phyloP scores from a whole-genome alignment of 2,888 invertebrate species.

The Patella ulyssiponensis region DNA sequence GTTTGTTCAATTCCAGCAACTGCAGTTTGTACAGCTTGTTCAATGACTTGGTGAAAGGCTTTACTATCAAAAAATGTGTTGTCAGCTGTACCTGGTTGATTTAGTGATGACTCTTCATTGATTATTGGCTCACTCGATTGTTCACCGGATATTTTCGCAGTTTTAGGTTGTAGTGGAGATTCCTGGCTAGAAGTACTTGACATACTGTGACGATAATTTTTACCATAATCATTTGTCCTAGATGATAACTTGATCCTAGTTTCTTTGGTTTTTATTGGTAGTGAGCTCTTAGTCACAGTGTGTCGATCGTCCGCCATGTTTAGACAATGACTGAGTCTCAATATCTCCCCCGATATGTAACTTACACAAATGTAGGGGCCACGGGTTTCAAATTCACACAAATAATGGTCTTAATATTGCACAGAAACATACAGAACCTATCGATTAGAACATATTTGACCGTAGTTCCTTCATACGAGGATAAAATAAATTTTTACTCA shows the following conservation, averaged over 20 bases:
- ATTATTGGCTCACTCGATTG: not conserved
- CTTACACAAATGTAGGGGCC: too few species aligned
- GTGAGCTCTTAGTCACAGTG: too few species aligned
- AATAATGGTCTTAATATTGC: too few species aligned
- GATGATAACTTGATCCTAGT: not conserved
- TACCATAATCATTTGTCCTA: not conserved
- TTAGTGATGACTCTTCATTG: too few species aligned
- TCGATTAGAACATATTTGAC: too few species aligned
- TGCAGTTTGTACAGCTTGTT: not conserved
- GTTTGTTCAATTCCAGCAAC: not conserved
- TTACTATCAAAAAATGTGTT: not conserved
- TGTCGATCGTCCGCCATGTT: too few species aligned
- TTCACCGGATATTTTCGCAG: not conserved
- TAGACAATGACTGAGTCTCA: too few species aligned
- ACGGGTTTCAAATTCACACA: not conserved
- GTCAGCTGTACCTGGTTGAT: not conserved
- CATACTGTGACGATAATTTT: not conserved
- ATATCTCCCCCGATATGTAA: too few species aligned
- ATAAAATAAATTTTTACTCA: too few species aligned
- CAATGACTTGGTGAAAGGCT: not conserved
- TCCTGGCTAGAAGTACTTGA: not conserved
- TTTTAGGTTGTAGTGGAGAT: not conserved
- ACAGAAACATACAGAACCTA: too few species aligned
- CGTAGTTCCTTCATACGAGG: too few species aligned
- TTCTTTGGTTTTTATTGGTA: too few species aligned